Evolutionary conservation across 2,888 invertebrate genomes (phyloP).

Genomic region (Erpobdella octoculata): DNA sequence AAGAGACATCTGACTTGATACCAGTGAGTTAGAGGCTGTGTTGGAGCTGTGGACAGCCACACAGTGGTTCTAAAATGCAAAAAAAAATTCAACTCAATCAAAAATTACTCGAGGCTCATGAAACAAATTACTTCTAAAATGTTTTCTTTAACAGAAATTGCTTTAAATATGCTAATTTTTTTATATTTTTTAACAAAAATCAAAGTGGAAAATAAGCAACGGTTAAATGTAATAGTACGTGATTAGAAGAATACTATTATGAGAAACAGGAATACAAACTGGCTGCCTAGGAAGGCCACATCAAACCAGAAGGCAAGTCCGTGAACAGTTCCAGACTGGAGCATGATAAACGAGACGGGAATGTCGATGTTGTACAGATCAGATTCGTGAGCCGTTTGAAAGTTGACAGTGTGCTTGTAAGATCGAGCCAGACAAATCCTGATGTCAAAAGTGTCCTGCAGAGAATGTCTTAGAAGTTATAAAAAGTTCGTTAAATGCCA

Average conservation of each 20-base stretch:
- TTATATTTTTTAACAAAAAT: not conserved
- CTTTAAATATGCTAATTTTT: too few relatives aligned
- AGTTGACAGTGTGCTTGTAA: slow-evolving; percentile 84
- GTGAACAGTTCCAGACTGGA: slow-evolving; percentile 87
- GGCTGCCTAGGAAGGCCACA: slow-evolving; percentile 79
- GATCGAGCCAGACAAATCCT: slow-evolving; percentile 92
- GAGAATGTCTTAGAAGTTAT: not conserved
- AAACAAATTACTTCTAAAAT: not conserved
- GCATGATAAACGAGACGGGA: slow-evolving; percentile 81
- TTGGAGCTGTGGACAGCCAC: slow-evolving; percentile 94
- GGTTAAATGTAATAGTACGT: too few relatives aligned
- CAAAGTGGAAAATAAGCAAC: too few relatives aligned
- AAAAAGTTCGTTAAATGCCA: not conserved
- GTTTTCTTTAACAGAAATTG: not conserved
- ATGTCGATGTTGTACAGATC: slow-evolving; percentile 91
- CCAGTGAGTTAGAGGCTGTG: slow-evolving; percentile 97
- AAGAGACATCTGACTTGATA: slow-evolving; percentile 93
- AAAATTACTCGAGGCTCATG: not conserved
- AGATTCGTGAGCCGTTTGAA: slow-evolving; percentile 79
- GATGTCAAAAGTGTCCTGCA: slow-evolving; percentile 85
- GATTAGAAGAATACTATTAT: not conserved
- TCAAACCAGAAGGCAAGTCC: slow-evolving; percentile 99
- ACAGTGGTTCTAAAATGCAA: slow-evolving; percentile 63
- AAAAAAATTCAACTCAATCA: not conserved
- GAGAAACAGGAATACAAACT: slow-evolving; percentile 43